These are phyloP conservation scores for Pseudopleuronectes americanus DNA, from an alignment of 2,797 vertebrate genomes.

Conservation along the genomic window DNA sequence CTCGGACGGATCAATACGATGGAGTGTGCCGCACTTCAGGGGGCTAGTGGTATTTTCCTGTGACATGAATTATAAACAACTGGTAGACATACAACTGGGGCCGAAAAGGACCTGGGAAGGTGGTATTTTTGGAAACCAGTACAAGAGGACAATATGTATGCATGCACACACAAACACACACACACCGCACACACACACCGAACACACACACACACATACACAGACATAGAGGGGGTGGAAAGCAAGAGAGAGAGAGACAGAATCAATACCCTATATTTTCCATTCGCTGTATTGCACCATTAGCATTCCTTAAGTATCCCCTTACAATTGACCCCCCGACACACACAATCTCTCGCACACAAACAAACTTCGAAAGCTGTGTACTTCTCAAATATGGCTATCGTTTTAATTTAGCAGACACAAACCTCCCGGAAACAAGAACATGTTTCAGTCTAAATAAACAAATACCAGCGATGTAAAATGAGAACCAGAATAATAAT, in stretches of 20 bases:
- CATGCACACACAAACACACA: constrained; percentile 1
- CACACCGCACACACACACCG: no score
- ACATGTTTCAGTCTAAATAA: constrained; percentile 17
- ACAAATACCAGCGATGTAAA: constrained; percentile 26
- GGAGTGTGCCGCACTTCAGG: constrained; percentile 30
- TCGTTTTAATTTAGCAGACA: constrained; percentile 16
- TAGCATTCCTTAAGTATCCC: constrained; percentile 69
- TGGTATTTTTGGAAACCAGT: background rate
- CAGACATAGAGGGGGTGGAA: background rate
- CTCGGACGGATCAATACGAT: constrained; percentile 57
- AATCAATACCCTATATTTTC: constrained; percentile 64
- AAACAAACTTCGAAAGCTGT: background rate
- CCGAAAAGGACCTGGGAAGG: background rate
- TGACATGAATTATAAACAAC: constrained; percentile 70
- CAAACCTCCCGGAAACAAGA: constrained; percentile 12
- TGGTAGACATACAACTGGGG: background rate
- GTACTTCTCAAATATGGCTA: constrained; percentile 2
- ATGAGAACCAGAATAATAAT: constrained; percentile 18
- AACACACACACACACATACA: background rate
- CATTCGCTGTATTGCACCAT: constrained; percentile 61
- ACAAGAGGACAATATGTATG: constrained; percentile 32
- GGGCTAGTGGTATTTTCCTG: constrained; percentile 47
- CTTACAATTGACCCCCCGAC: constrained; percentile 48
- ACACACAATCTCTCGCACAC: constrained; percentile 9
- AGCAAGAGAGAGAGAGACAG: constrained; percentile 19